Evolutionary conservation across 2,888 invertebrate species (phyloP).

Genomic region (Muscina levida): DNA sequence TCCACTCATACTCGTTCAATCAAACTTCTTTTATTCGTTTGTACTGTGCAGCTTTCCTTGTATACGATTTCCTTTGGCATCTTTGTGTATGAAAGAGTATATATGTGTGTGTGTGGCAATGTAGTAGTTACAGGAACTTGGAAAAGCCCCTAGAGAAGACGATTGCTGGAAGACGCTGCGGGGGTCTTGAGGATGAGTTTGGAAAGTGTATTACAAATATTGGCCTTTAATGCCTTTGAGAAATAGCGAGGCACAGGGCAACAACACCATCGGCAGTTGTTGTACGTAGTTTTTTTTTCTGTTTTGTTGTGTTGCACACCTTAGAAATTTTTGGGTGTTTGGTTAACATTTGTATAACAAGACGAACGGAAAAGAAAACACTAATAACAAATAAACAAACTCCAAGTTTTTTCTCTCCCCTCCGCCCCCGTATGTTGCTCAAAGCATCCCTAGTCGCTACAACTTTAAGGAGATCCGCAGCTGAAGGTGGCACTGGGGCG

Average conservation of each 20-base stretch:
- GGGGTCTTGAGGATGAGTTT: no score
- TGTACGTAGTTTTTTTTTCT: no score
- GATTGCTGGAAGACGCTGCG: no score
- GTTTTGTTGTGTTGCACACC: constrained; percentile 24
- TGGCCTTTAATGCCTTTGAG: constrained; percentile 57
- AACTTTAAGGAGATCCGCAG: no score
- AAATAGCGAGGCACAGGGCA: constrained; percentile 1
- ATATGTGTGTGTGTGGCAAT: constrained; percentile 13
- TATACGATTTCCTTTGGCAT: no score
- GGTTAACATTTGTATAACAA: constrained; percentile 37
- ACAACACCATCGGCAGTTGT: background rate
- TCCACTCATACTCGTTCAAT: constrained; percentile 16
- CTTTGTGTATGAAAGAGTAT: no score
- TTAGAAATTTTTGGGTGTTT: constrained; percentile 25
- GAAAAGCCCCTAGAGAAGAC: no score
- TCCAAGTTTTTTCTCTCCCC: background rate
- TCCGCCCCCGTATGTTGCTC: no score
- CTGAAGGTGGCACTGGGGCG: no score
- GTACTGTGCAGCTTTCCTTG: no score
- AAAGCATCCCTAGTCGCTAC: no score
- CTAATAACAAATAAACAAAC: constrained; percentile 28
- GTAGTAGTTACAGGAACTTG: no score
- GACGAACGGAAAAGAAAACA: constrained; percentile 1
- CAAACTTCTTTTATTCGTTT: constrained; percentile 41
- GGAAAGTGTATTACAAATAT: constrained; percentile 45